Evolutionary conservation across 2,888 invertebrate genomes (phyloP), one percentile per base, ranked within the genome.

Genomic region (Chouioia cunea): DNA sequence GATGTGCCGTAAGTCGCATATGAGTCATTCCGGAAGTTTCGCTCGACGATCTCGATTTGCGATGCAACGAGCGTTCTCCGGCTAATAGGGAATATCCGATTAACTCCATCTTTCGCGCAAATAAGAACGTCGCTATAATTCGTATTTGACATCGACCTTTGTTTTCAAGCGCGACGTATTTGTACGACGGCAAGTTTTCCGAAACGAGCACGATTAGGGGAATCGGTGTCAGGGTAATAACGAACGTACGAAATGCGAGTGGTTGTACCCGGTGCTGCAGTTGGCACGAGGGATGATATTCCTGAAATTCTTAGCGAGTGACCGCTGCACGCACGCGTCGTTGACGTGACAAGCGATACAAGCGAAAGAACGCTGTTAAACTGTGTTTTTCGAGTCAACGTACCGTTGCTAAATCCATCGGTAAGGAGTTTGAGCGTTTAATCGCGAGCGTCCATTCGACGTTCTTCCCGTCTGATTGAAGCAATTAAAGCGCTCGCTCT

Each of bases 391-490:
- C 10, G 16, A 48, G 46, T 62, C 70, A 22, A 27, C 65, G 56
- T 60, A n/a, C 18, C 18, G 46, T 56, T 22, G 67, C 67, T 67
- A 71, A 64, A 71, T 67, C 65, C 66, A 20, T 15, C 67, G 46
- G 48, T 22, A 23, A 71, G 54, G 68, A 72, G 65, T 68, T 72
- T 60, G 65, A 60, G 59, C 65, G 56, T 65, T 62, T 72, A 68
- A 68, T 72, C 68, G 20, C 22, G 62, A 57, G 43, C 69, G 48
- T 54, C 23, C 56, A 8, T 14, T 27, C 56, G 56, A 27, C 69
- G 60, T 58, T 72, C 72, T 58, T 68, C 54, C 67, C 54, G 43
- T 43, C 47, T 69, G 69, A 73, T 69, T 73, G 52, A 63, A 65
- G 57, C 69, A 65, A 69, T 73, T 73, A 69, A 59, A 57, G 18